Evolutionary conservation across 2,113 vertebrate species (phyloP).

Genomic region (Etia nguti): DNA sequence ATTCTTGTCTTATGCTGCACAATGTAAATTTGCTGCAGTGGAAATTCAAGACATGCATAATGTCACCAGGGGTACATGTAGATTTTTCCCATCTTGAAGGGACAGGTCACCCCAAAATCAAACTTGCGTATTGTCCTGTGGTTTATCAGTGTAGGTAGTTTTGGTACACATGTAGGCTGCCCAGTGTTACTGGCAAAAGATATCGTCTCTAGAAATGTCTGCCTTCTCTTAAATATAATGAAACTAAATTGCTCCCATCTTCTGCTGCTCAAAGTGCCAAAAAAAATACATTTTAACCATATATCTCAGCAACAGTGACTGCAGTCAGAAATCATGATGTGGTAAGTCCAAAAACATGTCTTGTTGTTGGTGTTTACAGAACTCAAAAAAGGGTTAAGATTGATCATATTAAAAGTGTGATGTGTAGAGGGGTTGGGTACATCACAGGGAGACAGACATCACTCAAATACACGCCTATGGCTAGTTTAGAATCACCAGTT

Average conservation of each 20-base stretch:
- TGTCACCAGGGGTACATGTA: neutral
- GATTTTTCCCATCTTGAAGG: neutral
- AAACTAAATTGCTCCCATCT: neutral
- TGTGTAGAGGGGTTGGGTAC: too few relatives aligned
- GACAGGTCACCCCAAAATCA: neutral
- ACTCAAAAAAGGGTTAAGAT: neutral
- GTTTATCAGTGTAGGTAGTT: neutral
- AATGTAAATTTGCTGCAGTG: neutral
- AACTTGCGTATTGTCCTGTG: neutral
- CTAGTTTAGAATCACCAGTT: neutral
- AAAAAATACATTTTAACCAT: neutral
- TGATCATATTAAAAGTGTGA: neutral
- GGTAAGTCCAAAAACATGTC: too few relatives aligned
- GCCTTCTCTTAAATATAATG: neutral
- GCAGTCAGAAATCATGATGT: neutral
- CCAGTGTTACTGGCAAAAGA: neutral
- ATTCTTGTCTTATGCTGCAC: neutral
- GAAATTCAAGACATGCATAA: neutral
- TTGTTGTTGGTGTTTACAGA: accelerated
- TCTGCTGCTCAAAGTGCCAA: neutral
- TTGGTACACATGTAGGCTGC: neutral
- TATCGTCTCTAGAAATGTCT: neutral
- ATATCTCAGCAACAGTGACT: neutral
- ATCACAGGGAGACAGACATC: neutral
- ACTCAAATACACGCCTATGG: neutral